Evolutionary conservation across 1,140 invertebrate genomes (phyloP).

Genomic region (Ganaspis sp.): DNA sequence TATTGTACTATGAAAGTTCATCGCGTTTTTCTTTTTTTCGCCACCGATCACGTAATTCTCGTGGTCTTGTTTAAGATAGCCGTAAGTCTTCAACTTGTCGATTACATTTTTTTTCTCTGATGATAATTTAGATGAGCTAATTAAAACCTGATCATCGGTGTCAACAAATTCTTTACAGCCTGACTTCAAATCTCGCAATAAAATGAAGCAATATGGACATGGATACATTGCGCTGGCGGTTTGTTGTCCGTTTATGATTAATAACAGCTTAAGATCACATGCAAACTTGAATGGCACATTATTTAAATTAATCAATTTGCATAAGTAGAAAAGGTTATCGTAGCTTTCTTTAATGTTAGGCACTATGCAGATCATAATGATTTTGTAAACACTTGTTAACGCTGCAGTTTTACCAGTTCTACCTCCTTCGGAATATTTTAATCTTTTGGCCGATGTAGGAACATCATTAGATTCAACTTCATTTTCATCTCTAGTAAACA

Average conservation of each 20-base stretch:
- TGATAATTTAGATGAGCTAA: background rate
- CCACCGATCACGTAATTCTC: background rate
- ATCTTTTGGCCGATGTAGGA: background rate
- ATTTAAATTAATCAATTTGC: background rate
- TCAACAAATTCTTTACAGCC: background rate
- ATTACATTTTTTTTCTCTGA: slow-evolving; percentile 13
- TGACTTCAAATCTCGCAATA: background rate
- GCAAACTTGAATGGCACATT: slow-evolving; percentile 27
- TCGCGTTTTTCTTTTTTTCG: slow-evolving; percentile 10
- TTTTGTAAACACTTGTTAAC: slow-evolving; percentile 1
- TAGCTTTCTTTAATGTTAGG: slow-evolving; percentile 29
- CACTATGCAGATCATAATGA: slow-evolving; percentile 11
- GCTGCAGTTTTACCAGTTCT: background rate
- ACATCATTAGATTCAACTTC: no score
- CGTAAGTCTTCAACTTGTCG: background rate
- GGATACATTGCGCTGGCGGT: slow-evolving; percentile 27
- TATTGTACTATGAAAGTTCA: slow-evolving; percentile 23
- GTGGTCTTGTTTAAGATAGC: slow-evolving; percentile 9
- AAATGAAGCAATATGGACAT: background rate
- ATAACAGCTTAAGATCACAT: slow-evolving; percentile 9
- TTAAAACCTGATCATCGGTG: background rate
- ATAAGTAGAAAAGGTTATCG: slow-evolving; percentile 1
- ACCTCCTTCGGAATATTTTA: background rate
- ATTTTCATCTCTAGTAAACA: background rate
- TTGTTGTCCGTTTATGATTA: slow-evolving; percentile 28